Evolutionary conservation across 2,888 invertebrate genomes (phyloP).

Genomic region (Drosophila merina): DNA sequence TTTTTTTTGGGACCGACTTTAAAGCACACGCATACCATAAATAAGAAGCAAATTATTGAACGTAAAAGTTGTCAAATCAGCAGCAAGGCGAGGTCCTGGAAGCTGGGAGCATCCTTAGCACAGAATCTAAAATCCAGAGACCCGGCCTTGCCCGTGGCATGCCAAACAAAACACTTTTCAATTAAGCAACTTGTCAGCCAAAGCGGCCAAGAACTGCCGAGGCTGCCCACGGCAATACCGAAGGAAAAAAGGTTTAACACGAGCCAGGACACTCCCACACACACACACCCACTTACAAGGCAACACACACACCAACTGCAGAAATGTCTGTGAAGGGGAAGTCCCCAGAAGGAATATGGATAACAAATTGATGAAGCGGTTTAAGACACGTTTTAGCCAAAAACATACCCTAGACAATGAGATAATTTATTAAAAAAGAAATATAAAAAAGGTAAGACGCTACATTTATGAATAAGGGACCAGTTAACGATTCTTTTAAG

Average conservation of each 20-base stretch:
- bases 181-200: slow-evolving; percentile 75
- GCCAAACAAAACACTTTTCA: slow-evolving; percentile 72
- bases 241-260: slow-evolving; percentile 62
- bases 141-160: slow-evolving; percentile 37
- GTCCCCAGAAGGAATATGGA: slow-evolving; percentile 29
- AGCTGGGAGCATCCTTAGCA: slow-evolving; percentile 1
- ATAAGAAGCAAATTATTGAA: slow-evolving; percentile 73
- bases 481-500: too few species aligned
- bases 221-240: slow-evolving; percentile 31
- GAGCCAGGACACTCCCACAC: slow-evolving; percentile 23
- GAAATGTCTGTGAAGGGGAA: slow-evolving; percentile 19
- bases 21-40: slow-evolving; percentile 65
- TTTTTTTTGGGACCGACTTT: slow-evolving; percentile 22
- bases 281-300: slow-evolving; percentile 10
- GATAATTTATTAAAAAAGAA: neutral
- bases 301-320: slow-evolving; percentile 2
- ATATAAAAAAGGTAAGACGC: too few species aligned
- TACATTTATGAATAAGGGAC: too few species aligned
- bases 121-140: slow-evolving; percentile 1
- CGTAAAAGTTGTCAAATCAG: slow-evolving; percentile 60
- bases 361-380: slow-evolving; percentile 31
- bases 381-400: neutral
- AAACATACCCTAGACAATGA: slow-evolving; percentile 7
- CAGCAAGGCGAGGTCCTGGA: slow-evolving; percentile 21
- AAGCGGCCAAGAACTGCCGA: slow-evolving; percentile 32